These are phyloP conservation scores for Stenopsyche tienmushanensis DNA, from an alignment of 1,140 invertebrate species.

Conservation along the genomic window DNA sequence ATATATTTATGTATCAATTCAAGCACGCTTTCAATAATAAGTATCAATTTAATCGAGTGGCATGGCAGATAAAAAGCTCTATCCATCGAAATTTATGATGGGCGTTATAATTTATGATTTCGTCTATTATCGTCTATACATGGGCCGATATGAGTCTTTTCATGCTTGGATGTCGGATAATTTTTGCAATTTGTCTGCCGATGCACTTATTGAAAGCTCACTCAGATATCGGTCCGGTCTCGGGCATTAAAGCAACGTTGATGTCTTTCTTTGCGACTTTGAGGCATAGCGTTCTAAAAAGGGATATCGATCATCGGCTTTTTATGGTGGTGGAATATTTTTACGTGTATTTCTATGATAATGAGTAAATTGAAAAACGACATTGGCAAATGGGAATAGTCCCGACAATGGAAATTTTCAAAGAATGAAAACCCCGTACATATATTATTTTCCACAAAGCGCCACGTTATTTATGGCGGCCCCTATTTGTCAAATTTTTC, in stretches of 20 bases:
- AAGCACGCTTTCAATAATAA: no score
- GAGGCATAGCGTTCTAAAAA: background rate
- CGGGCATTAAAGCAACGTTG: background rate
- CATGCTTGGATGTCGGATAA: no score
- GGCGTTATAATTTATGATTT: no score
- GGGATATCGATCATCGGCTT: background rate
- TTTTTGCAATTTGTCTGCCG: no score
- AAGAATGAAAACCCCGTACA: conserved; percentile 3
- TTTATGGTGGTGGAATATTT: no score
- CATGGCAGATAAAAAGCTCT: no score
- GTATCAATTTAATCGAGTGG: no score
- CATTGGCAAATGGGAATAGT: background rate
- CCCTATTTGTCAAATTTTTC: conserved; percentile 24
- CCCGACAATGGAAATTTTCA: conserved; percentile 2
- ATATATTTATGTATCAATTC: no score
- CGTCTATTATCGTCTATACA: no score
- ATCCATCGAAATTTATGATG: no score
- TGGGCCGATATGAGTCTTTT: no score
- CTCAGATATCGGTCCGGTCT: background rate
- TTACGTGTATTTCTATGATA: background rate
- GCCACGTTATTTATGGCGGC: conserved; percentile 16
- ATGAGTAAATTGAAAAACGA: conserved; percentile 3
- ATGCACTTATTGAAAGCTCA: background rate
- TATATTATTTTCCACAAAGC: conserved; percentile 17
- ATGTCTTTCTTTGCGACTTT: background rate